Conservation (phyloP, 2,888 invertebrate species). For the Polydesmus complanatus region DNA sequence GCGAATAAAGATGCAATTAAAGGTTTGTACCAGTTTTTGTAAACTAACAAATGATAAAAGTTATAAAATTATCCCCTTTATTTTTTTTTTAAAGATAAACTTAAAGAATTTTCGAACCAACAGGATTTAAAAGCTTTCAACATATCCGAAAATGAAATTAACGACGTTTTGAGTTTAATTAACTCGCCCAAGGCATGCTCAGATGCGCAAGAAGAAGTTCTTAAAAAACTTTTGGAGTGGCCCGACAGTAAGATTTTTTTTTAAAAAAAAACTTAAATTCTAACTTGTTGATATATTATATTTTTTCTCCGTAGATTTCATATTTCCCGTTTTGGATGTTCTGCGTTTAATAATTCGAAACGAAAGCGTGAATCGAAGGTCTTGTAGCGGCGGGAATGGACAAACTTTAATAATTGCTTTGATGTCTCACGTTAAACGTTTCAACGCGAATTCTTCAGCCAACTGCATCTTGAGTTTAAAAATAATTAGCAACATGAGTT, state of each 20-base stretch:
- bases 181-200: constrained; percentile 31
- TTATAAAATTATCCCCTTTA: no score
- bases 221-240: constrained; percentile 55
- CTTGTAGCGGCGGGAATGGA: constrained; percentile 33
- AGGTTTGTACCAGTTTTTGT: constrained; percentile 5
- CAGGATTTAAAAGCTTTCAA: constrained; percentile 39
- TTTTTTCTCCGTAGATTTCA: constrained; percentile 41
- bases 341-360: constrained; percentile 67
- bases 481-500: constrained; percentile 66
- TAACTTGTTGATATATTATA: background rate
- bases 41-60: background rate
- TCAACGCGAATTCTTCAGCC: constrained; percentile 40
- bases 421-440: constrained; percentile 29
- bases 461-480: constrained; percentile 67
- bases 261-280: no score
- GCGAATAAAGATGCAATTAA: constrained; percentile 22
- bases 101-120: constrained; percentile 53
- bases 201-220: constrained; percentile 36
- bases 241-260: constrained; percentile 44
- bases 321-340: constrained; percentile 81
- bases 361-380: constrained; percentile 43
- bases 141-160: constrained; percentile 43
- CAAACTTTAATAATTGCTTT: constrained; percentile 34
- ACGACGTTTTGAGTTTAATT: constrained; percentile 41
- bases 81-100: no score